Base-by-base conservation (phyloP, 2,113 vertebrate genomes). In the Syrrhaptes paradoxus region DNA sequence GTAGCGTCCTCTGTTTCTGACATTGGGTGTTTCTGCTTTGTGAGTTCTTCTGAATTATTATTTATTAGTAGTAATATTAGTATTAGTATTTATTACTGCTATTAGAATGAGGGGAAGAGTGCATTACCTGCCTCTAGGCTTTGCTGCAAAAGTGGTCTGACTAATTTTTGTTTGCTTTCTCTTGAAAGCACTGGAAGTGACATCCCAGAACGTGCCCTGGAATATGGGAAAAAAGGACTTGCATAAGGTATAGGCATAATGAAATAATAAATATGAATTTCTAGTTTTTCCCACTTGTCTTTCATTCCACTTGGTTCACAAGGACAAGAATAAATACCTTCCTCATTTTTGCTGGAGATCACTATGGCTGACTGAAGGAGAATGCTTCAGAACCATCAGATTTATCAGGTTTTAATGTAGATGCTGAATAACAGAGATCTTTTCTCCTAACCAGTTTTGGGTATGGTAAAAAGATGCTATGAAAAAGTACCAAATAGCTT, bases 401-500 rank as follows among this genome's bases (percentile, higher is more conserved):
- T 85, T 87, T 78, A 89, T 89, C 52, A 82, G 38, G 21, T 67
- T 80, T 68, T 76, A 67, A 75, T 87, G 79, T 80, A 82, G 63
- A 59, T 48, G 17, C 34, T 59, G 78, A 92, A 81, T 57, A 89
- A 65, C 29, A 73, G 29, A 84, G 24, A 68, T 36, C 14, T 46
- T 95, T 88, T 51, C 51, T 76, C 18, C 45, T 41, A 81, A 41
- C 5, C 17, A 3, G 6, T 87, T 89, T 82, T 74, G 54, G 9
- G 9, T 51, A 66, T n/a, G 18, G 43, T 78, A 58, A 86, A 82
- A n/a, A 87, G 58, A 76, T 29, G 22, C 9, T 28, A 55, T 6
- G 22, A 48, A 76, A 81, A 94, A 52, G 46, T 24, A 81, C 43
- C 11, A 61, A 85, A 76, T 9, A 77, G 17, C 18, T 85, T 95